Evolutionary conservation across 1,140 invertebrate species (phyloP), one percentile per base, ranked within the genome.

Genomic region (Drosophila watanabei): DNA sequence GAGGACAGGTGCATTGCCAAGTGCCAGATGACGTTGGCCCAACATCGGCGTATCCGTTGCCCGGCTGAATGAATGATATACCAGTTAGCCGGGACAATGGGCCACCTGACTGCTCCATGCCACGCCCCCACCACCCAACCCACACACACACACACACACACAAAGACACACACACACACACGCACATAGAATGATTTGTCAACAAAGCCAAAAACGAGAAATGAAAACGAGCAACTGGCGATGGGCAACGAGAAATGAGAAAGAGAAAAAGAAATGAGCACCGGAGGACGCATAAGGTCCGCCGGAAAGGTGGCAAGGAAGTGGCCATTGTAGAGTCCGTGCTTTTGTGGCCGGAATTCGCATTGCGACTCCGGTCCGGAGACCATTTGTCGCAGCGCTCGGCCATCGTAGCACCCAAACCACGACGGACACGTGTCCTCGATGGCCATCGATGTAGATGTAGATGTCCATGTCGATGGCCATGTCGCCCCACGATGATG

Each of bases 221-320:
- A 33, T 60, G 28, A 68, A 45, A 54, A 68, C 28, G 18, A 32
- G 24, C 24, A 24, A 24, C 3, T 1, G 24, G 24, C 24, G 24
- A 24, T 24, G 24, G 24, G 24, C 24, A 24, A 24, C 24, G 24
- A 24, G 24, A 24, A 24, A 24, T 41, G 18, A 32, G 39, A 65
- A 45, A 45, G 32, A 24, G 14, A 35, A 63, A 63, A 66, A 33
- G 57, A 66, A 62, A 59, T 59, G 57, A 43, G 52, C 30, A 52
- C 48, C 66, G 63, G 56, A 43, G 59, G 71, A 41, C 49, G 49
- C 32, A 71, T 48, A 72, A 71, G 71, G 45, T 73, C 35, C 68
- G 45, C 68, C 71, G 71, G 71, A 73, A 73, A 73, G 71, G 71
- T 73, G 68, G 68, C 68, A 73, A 73, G 71, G 71, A 73, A 73